A percentile compares a stretch with the other conserved stretches of the same genome.
Evolutionary conservation across 2,113 vertebrate genomes (phyloP).

Genomic region (Calypte anna): DNA sequence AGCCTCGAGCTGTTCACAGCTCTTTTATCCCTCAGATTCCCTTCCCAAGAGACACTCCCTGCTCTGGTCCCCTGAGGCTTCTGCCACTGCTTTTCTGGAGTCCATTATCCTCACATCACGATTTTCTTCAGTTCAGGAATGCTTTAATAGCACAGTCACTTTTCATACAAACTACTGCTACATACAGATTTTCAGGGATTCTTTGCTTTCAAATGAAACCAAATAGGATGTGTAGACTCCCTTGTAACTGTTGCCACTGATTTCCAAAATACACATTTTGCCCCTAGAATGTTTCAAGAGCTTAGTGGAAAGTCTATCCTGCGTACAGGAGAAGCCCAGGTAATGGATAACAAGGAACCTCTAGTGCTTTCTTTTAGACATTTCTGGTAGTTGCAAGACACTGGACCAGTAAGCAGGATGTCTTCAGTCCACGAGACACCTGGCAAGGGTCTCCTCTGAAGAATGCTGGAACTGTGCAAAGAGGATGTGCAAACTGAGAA

Average conservation of each 20-base stretch:
- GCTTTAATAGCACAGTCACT: background rate
- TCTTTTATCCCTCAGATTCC: constrained; percentile 59
- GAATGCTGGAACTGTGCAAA: background rate
- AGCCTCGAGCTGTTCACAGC: background rate
- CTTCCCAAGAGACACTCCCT: constrained; percentile 35
- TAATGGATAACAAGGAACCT: background rate
- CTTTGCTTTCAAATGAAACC: background rate
- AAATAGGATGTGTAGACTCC: background rate
- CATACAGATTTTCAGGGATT: background rate
- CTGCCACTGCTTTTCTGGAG: background rate
- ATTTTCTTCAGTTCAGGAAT: constrained; percentile 28
- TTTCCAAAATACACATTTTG: background rate
- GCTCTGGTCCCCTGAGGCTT: constrained; percentile 46
- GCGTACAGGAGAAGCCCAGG: background rate
- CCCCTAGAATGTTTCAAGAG: background rate
- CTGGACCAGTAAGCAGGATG: background rate
- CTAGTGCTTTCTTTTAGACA: background rate
- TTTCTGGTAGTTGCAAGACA: background rate
- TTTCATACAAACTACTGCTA: background rate
- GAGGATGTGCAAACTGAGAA: background rate
- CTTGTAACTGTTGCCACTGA: background rate
- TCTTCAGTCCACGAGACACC: background rate
- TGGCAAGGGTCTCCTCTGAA: background rate
- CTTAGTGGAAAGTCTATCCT: background rate
- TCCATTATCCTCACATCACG: constrained; percentile 41